Conservation (phyloP, 2,888 invertebrate genomes). For the Torymus auratus region DNA sequence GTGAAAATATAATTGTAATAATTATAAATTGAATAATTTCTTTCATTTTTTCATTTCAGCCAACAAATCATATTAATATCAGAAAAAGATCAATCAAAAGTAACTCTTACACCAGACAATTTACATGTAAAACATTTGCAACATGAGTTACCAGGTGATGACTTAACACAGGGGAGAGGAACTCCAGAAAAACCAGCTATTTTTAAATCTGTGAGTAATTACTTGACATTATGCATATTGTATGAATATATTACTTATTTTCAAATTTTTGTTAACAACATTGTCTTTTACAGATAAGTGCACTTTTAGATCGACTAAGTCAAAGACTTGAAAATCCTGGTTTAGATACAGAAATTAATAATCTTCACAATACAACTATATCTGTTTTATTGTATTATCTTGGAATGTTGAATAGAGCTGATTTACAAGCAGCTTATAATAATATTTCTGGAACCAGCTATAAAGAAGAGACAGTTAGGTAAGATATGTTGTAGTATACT, state of each 20-base stretch:
- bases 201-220: constrained; percentile 68
- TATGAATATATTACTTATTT: constrained; percentile 1
- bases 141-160: constrained; percentile 70
- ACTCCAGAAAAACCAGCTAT: constrained; percentile 66
- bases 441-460: constrained; percentile 83
- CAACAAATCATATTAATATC: constrained; percentile 69
- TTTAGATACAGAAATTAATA: constrained; percentile 70
- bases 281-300: constrained; percentile 66
- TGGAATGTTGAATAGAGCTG: constrained; percentile 72
- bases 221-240: constrained; percentile 1
- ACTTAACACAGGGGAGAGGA: constrained; percentile 72
- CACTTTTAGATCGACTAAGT: constrained; percentile 71
- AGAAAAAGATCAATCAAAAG: constrained; percentile 60
- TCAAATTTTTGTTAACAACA: not conserved
- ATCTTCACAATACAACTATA: constrained; percentile 76
- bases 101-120: constrained; percentile 51
- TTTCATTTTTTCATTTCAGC: constrained; percentile 56
- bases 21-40: not conserved
- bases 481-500: constrained; percentile 21
- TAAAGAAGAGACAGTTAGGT: constrained; percentile 84
- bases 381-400: constrained; percentile 75
- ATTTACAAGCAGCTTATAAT: constrained; percentile 73
- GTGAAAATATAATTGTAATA: not conserved
- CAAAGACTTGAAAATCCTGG: constrained; percentile 73
- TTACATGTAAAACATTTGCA: constrained; percentile 64